phyloP scores from a whole-genome alignment of 2,113 vertebrate species.

The Taurulus bubalis region DNA sequence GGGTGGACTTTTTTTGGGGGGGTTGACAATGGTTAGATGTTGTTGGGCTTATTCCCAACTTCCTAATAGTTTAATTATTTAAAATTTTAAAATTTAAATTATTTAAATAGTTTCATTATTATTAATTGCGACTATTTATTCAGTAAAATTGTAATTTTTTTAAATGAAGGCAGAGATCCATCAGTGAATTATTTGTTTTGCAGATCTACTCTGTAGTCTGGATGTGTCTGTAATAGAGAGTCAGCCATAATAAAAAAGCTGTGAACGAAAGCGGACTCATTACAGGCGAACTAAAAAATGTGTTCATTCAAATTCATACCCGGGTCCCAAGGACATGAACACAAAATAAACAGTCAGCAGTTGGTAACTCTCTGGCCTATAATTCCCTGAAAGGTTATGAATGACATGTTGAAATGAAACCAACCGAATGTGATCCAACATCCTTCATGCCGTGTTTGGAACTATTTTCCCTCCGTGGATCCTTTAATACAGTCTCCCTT shows the following conservation, averaged over 20 bases:
- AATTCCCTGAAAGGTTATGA: neutral
- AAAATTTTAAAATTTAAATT: too few relatives aligned
- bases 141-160: neutral
- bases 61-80: neutral
- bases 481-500: constrained; percentile 20
- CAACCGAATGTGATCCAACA: neutral
- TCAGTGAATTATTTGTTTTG: neutral
- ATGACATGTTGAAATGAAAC: constrained; percentile 8
- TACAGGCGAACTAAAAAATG: neutral
- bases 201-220: neutral
- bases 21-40: neutral
- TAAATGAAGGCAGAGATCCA: neutral
- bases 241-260: neutral
- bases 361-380: neutral
- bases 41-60: neutral
- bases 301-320: neutral
- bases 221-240: neutral
- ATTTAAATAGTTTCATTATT: too few relatives aligned
- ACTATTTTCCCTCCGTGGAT: neutral
- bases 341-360: neutral
- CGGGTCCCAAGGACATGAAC: neutral
- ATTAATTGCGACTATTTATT: neutral
- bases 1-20: neutral
- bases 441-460: constrained; percentile 25
- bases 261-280: neutral